A percentile compares a stretch with the other conserved stretches of the same genome.
phyloP scores from a whole-genome alignment of 2,797 vertebrate species.

The Typhlichthys eigenmanni region DNA sequence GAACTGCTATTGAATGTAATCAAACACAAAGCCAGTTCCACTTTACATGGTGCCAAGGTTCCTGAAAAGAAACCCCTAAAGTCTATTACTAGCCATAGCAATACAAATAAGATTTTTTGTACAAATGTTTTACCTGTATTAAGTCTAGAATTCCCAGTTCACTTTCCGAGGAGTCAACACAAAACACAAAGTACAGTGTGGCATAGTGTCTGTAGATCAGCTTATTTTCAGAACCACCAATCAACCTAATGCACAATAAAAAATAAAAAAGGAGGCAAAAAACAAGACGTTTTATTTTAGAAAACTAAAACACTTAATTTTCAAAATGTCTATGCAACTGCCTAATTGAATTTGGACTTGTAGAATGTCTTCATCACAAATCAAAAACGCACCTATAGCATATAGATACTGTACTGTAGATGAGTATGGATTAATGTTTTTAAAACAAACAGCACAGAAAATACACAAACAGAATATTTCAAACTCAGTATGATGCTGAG shows the following conservation, averaged over 20 bases:
- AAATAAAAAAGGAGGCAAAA: neutral
- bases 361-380: neutral
- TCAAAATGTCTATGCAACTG: neutral
- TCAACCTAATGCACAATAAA: slow-evolving; percentile 76
- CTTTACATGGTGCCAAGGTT: neutral
- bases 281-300: neutral
- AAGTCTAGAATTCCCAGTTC: slow-evolving; percentile 98
- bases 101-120: neutral
- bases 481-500: neutral
- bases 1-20: neutral
- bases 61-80: too few species aligned
- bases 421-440: neutral
- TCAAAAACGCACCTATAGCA: neutral
- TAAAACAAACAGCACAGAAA: slow-evolving; percentile 16
- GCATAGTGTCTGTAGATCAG: slow-evolving; percentile 98
- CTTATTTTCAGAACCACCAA: slow-evolving; percentile 97
- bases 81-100: neutral
- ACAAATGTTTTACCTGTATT: slow-evolving; percentile 86
- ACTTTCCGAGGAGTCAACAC: slow-evolving; percentile 97
- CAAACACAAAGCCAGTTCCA: neutral
- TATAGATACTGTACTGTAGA: neutral
- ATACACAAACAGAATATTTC: slow-evolving; percentile 22
- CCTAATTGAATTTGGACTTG: too few species aligned
- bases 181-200: slow-evolving; percentile 98
- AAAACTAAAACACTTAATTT: neutral